Evolutionary conservation across 2,113 vertebrate genomes (phyloP), one percentile per base, ranked within the genome.

Genomic region (Nycticebus coucang): DNA sequence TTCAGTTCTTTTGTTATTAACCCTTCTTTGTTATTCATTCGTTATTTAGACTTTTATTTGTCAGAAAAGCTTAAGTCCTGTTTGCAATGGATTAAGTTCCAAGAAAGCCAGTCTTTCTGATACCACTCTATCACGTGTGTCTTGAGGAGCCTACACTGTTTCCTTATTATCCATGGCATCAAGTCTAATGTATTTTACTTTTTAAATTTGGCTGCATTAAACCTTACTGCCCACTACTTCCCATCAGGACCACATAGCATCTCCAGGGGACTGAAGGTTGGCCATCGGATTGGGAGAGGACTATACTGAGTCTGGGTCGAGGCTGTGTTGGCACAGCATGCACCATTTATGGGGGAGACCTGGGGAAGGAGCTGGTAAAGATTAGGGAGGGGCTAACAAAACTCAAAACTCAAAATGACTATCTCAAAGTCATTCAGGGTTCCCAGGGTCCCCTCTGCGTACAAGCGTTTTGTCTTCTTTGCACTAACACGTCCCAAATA

Each of bases 31-130:
- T 92, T 91, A 85, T 95, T 92, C 71, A 26, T 78, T 97, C 66
- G 69, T 85, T 94, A 94, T 93, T 96, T 95, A 91, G 89, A 87
- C 53, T 87, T 88, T 87, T 88, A 75, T 85, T 96, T 86, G 83
- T 96, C 55, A 69, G 87, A 75, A 89, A 97, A 96, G 21, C 57
- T 95, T 95, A 68, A 82, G 88, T 89, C 68, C 19, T 69, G 28
- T 82, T 95, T 80, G 91, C 62, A 78, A 18, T 62, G 55, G 94
- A 74, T 94, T 68, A 81, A 87, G 60, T 94, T 87, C n/a, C 30
- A 84, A 1, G 13, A 45, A 91, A 66, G 95, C 91, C 17, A 60
- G 0, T 95, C 83, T 96, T 95, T 88, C 86, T 93, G 55, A 17
- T 22, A 45, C 85, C 62, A 55, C 22, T 69, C 0, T 45, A 53